phyloP scores from a whole-genome alignment of 1,140 invertebrate genomes.

The Metaphire vulgaris region DNA sequence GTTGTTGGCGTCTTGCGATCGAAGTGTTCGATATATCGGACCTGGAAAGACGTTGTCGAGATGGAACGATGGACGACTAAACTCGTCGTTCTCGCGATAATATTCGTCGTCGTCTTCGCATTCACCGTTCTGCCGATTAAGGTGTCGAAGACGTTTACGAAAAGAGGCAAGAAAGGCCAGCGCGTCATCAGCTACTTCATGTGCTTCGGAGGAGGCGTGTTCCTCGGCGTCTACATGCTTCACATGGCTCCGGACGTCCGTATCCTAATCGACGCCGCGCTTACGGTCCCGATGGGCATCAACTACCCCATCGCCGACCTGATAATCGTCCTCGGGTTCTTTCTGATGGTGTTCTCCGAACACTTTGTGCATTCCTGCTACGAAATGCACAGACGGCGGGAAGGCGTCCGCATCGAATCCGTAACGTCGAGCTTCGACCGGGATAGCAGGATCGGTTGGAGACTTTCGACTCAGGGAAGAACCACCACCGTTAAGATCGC shows the following conservation, averaged over 20 bases:
- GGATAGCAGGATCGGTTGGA: background rate
- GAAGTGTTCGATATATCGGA: too few relatives aligned
- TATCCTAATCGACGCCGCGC: constrained; percentile 39
- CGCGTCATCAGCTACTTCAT: constrained; percentile 43
- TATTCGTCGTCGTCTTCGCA: background rate
- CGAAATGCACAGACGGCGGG: background rate
- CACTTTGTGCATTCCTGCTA: constrained; percentile 50
- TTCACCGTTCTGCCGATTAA: background rate
- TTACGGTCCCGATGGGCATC: constrained; percentile 10
- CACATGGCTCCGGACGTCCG: constrained; percentile 76
- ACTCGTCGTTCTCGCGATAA: background rate
- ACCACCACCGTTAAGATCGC: background rate
- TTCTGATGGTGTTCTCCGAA: constrained; percentile 59
- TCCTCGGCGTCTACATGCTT: constrained; percentile 71
- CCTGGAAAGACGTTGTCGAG: too few relatives aligned
- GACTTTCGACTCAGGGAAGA: background rate
- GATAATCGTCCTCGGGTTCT: constrained; percentile 57
- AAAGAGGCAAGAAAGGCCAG: background rate
- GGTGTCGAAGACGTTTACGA: background rate
- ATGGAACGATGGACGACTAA: background rate
- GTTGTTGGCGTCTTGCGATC: too few relatives aligned
- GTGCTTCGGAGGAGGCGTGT: constrained; percentile 75
- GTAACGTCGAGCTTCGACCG: background rate
- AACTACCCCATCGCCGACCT: constrained; percentile 56
- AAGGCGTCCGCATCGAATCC: background rate